Evolutionary conservation across 1,140 invertebrate species (phyloP), one percentile per base, ranked within the genome.

Genomic region (Ips typographus): DNA sequence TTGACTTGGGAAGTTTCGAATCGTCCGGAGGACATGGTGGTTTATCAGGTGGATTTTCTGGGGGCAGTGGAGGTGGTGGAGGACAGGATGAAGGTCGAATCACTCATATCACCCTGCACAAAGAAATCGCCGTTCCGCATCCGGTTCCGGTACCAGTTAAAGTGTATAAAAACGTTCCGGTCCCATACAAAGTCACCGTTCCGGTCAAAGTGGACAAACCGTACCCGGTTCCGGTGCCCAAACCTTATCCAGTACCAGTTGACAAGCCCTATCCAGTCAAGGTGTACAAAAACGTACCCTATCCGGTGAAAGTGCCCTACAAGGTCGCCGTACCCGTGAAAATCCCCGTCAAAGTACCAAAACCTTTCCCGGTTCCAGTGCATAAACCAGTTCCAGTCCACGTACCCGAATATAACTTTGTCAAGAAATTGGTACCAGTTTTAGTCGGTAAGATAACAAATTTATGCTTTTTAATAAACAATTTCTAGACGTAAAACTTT

Each of bases 341-440:
- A 72, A 77, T 81, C 5, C 74, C 79, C 64, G 77, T 80, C 52
- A 78, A 75, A 47, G 75, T 81, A 2, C 79, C 82, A 7, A 78
- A 79, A 68, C 79, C 80, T 56, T 76, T 79, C 37, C 73, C 77
- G 43, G 78, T 80, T 5, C 75, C 73, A 68, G 75, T 77, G 3
- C 68, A 75, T 72, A 78, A 77, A 53, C 74, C 79, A 41, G 75
- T 80, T 8, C 75, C 79, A 77, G 77, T 83, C 73, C 65, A 81
- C 76, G 56, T 78, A 67, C 83, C 77, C 65, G 81, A 80, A 76
- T 62, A 81, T 73, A 76, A 84, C 8, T 81, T 84, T 67, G 79
- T 88, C 3, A 85, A 87, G 58, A 84, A 85, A 68, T 83, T 84
- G 42, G 84, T 86, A n/a, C 85, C 85, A n/a, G 83, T 87, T 36